These are phyloP conservation scores for Cetonia aurata DNA, from an alignment of 2,888 invertebrate species.

Conservation along the genomic window DNA sequence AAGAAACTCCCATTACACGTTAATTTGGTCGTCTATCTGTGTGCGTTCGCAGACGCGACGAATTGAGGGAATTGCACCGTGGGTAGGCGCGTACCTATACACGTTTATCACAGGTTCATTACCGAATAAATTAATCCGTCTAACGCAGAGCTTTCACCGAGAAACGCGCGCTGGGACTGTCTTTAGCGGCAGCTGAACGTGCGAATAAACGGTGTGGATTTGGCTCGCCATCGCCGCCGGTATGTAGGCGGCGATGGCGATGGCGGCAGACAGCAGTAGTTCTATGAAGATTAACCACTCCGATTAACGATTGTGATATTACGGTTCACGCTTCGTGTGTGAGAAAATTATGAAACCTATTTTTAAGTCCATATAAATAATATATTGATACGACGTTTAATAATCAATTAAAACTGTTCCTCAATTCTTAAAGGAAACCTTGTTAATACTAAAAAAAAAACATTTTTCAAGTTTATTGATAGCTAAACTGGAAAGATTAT, in stretches of 20 bases:
- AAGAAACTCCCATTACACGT: too few species aligned
- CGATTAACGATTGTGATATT: slow-evolving; percentile 21
- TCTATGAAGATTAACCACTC: slow-evolving; percentile 20
- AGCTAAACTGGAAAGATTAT: too few species aligned
- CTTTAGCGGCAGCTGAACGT: neutral
- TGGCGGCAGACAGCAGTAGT: slow-evolving; percentile 1
- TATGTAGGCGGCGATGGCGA: neutral
- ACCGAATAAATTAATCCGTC: slow-evolving; percentile 21
- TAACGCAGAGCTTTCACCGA: slow-evolving; percentile 12
- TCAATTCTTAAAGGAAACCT: too few species aligned
- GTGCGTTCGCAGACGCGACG: too few species aligned
- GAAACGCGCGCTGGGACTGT: slow-evolving; percentile 4
- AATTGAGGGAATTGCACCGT: neutral
- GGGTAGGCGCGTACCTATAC: neutral
- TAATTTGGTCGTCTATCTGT: too few species aligned
- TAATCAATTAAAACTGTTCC: too few species aligned
- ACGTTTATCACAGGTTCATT: neutral
- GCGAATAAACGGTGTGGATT: neutral
- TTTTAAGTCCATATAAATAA: too few species aligned
- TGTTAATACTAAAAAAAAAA: too few species aligned
- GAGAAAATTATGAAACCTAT: neutral
- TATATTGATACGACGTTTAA: too few species aligned
- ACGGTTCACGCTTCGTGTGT: neutral
- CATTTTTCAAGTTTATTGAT: too few species aligned
- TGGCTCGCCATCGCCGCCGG: slow-evolving; percentile 5